Evolutionary conservation across 2,797 vertebrate genomes (phyloP).

Genomic region (Ceryle rudis): DNA sequence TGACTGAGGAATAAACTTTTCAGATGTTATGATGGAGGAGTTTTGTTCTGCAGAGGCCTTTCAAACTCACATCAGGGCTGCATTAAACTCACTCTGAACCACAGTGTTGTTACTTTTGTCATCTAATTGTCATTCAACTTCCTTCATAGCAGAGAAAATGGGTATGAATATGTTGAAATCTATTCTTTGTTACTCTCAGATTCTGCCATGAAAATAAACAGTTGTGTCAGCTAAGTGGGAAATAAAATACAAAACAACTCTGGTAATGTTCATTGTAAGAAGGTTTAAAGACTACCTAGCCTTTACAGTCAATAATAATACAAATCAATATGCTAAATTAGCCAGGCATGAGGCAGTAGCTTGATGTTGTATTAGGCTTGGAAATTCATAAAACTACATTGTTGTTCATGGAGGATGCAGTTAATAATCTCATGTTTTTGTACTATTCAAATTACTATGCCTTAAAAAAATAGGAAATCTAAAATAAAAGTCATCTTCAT

Average conservation of each 20-base stretch:
- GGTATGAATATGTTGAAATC: not conserved
- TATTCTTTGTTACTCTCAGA: not conserved
- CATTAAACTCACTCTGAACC: not conserved
- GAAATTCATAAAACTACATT: not conserved
- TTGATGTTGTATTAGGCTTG: not conserved
- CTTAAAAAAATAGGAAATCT: not conserved
- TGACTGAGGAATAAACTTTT: not conserved
- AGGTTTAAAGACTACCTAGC: not conserved
- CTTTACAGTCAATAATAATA: not conserved
- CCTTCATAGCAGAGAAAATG: not conserved
- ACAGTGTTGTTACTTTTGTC: not conserved
- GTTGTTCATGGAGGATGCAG: not conserved
- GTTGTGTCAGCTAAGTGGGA: not conserved
- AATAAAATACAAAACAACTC: not conserved
- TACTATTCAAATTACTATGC: not conserved
- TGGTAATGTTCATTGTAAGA: not conserved
- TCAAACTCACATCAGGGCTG: rapidly evolving
- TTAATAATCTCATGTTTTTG: not conserved
- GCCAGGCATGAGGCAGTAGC: not conserved
- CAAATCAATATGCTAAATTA: not conserved
- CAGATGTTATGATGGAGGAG: not conserved
- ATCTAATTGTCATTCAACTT: not conserved
- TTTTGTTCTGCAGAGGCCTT: not conserved
- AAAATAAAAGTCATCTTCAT: not conserved
- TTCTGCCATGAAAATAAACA: not conserved